Evolutionary conservation across 35 echinoderm and acorn worm genomes (phyloP), one percentile per base, ranked within the genome.

Genomic region (Amphiura filiformis): DNA sequence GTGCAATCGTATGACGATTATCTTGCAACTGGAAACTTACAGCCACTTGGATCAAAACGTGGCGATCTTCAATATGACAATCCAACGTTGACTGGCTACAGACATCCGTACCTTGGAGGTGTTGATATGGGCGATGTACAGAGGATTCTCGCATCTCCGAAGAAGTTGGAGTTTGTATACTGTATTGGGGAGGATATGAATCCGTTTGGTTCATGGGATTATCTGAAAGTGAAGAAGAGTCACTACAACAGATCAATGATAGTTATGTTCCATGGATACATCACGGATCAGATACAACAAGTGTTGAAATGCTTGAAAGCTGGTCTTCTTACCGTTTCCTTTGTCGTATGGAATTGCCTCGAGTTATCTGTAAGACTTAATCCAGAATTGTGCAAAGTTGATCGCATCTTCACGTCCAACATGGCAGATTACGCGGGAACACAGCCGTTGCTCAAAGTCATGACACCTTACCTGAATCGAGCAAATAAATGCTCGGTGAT

Each of bases 261-360:
- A n/a, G 89, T 37, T 30, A 91, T 91, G 89, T 91, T 77, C 77
- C 89, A 91, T 70, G 75, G n/a, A 18, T 91, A 86, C 26, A 84
- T 84, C 32, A 44, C 38, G 31, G 28, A 11, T 13, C 38, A 39
- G 75, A 42, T 70, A 42, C n/a, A 65, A 33, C 65, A 76, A 76
- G 38, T 35, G 33, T 34, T 4, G 14, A 40, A 39, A 28, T n/a
- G 75, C 31, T 75, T 90, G 12, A 82, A 37, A 40, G n/a, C 65
- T 17, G 61, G 57, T 17, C 31, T 41, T 32, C 35, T 90, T 0
- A 33, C 57, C 30, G 35, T 78, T 20, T 36, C 39, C 20, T 31
- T 90, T 0, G 7, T 77, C 34, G 40, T 77, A 15, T 30, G 36
- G 33, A 76, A 77, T 47, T 83, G n/a, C 38, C 32, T 83, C 0